Evolutionary conservation across 1,140 invertebrate genomes (phyloP).

Genomic region (Cotesia typhae): DNA sequence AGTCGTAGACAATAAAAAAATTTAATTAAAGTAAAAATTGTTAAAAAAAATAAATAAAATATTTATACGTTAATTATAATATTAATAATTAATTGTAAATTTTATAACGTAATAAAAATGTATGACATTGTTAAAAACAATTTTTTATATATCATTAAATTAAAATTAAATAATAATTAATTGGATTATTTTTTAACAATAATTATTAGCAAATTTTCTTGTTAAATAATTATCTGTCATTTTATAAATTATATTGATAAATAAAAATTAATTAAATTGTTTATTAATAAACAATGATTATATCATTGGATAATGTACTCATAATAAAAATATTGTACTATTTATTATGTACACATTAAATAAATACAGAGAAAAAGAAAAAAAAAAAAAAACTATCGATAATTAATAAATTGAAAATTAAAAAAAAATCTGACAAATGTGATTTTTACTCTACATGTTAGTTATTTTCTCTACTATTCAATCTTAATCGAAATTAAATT

Average conservation of each 20-base stretch:
- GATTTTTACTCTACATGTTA: too few relatives aligned
- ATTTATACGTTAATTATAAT: constrained; percentile 22
- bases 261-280: constrained; percentile 28
- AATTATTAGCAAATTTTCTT: too few relatives aligned
- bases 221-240: constrained; percentile 26
- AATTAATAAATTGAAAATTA: constrained; percentile 1
- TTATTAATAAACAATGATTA: constrained; percentile 42
- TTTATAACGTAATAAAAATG: constrained; percentile 43
- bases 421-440: neutral
- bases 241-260: constrained; percentile 3
- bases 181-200: constrained; percentile 24
- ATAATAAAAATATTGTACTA: constrained; percentile 19
- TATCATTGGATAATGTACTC: constrained; percentile 7
- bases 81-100: constrained; percentile 36
- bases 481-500: too few relatives aligned
- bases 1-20: constrained; percentile 11
- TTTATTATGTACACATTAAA: constrained; percentile 25
- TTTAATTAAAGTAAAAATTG: neutral
- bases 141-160: constrained; percentile 10
- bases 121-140: constrained; percentile 16
- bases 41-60: constrained; percentile 27
- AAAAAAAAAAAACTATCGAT: neutral
- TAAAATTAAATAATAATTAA: constrained; percentile 35
- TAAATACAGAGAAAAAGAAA: neutral
- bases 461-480: too few relatives aligned